Evolutionary conservation across 2,113 vertebrate genomes (phyloP).

Genomic region (Hippocampus guttulatus): DNA sequence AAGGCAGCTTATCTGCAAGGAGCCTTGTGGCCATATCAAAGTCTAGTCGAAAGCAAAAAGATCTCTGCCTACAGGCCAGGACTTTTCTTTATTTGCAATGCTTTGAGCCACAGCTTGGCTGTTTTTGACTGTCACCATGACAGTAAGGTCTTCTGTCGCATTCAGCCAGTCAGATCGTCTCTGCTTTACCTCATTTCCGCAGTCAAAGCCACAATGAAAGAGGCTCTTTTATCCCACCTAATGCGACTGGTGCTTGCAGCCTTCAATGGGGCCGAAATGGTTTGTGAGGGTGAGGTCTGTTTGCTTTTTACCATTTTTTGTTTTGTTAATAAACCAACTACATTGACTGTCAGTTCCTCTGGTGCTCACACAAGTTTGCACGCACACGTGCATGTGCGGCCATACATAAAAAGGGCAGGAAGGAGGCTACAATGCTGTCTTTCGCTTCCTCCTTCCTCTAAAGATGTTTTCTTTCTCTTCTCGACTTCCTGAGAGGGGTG

Average conservation of each 20-base stretch:
- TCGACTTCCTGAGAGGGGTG: constrained; percentile 76
- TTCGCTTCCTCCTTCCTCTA: constrained; percentile 58
- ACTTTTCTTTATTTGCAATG: constrained; percentile 34
- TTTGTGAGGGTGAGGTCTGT: constrained; percentile 58
- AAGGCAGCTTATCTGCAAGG: constrained; percentile 50
- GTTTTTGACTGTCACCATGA: constrained; percentile 56
- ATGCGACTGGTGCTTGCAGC: constrained; percentile 47
- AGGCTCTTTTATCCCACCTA: constrained; percentile 61
- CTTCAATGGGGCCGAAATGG: constrained; percentile 58
- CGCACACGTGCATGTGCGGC: constrained; percentile 28
- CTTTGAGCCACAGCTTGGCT: constrained; percentile 58
- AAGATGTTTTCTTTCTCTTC: constrained; percentile 46
- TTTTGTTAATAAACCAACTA: constrained; percentile 56
- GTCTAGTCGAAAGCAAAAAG: constrained; percentile 51
- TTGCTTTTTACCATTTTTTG: constrained; percentile 41
- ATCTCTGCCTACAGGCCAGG: constrained; percentile 48
- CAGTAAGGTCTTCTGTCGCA: constrained; percentile 61
- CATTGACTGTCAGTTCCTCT: constrained; percentile 61
- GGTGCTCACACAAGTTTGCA: constrained; percentile 47
- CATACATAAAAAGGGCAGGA: constrained; percentile 70
- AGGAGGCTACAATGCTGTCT: constrained; percentile 70
- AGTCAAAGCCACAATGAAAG: constrained; percentile 65
- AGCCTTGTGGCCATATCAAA: constrained; percentile 56
- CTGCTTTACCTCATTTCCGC: constrained; percentile 62
- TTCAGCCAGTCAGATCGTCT: constrained; percentile 61